A percentile compares a stretch with the other conserved stretches of the same genome.
Conservation (phyloP, 2,113 vertebrate genomes). For the Menura novaehollandiae region DNA sequence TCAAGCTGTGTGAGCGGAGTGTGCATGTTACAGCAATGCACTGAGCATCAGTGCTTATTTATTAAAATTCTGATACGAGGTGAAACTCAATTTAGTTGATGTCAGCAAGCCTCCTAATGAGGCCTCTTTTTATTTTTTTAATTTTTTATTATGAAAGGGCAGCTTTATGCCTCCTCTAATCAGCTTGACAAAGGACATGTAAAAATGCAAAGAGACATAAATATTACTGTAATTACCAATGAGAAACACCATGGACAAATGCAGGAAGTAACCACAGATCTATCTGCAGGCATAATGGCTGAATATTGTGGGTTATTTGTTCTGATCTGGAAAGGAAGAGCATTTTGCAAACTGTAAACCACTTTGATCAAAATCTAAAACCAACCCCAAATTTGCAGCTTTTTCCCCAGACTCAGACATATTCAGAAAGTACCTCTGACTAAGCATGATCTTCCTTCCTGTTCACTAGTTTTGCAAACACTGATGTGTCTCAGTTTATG, state of each 20-base stretch:
- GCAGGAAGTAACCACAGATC: not conserved
- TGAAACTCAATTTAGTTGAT: conserved; percentile 60
- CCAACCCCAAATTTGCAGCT: not conserved
- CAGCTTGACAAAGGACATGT: conserved; percentile 40
- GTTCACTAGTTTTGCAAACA: not conserved
- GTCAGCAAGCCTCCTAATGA: conserved; percentile 49
- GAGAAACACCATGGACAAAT: not conserved
- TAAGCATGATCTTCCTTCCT: not conserved
- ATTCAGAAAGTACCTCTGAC: conserved; percentile 10
- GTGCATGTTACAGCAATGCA: not conserved
- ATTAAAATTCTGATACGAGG: conserved; percentile 44
- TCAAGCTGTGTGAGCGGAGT: not conserved
- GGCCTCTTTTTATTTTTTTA: not conserved
- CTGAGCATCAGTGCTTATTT: not conserved
- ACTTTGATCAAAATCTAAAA: not conserved
- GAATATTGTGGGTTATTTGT: not conserved
- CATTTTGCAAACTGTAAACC: not conserved
- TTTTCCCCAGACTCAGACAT: not conserved
- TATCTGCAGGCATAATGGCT: not conserved
- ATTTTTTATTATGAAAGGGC: conserved; percentile 31
- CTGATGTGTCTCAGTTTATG: not conserved
- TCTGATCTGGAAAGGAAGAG: not conserved
- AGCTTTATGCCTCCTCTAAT: conserved; percentile 55
- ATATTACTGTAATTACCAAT: conserved; percentile 42
- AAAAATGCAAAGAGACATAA: conserved; percentile 29